These are phyloP conservation scores for Paguma larvata DNA, from an alignment of 2,797 vertebrate species.

Conservation along the genomic window DNA sequence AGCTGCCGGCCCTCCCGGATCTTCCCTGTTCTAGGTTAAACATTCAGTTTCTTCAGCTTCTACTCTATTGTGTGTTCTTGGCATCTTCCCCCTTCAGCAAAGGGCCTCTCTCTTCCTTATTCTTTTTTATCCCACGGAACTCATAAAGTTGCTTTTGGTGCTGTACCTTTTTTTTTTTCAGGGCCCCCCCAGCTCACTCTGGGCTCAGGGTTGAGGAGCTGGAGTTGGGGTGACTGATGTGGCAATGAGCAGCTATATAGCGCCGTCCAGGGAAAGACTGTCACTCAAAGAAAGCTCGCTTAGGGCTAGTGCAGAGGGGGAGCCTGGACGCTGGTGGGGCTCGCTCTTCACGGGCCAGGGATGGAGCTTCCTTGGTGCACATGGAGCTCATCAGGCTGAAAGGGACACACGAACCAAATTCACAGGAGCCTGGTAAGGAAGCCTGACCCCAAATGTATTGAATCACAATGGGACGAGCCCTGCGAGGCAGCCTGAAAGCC, in stretches of 20 bases:
- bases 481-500: constrained; percentile 38
- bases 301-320: neutral
- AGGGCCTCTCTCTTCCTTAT: neutral
- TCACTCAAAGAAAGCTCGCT: no score
- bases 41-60: neutral
- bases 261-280: neutral
- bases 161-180: neutral
- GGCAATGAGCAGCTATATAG: neutral
- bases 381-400: neutral
- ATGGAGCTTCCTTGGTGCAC: neutral
- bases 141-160: constrained; percentile 40
- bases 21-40: neutral
- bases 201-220: neutral
- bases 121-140: neutral
- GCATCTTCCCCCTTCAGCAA: neutral
- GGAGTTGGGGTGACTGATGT: neutral
- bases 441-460: constrained; percentile 70
- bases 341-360: neutral
- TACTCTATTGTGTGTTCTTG: neutral
- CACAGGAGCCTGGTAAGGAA: constrained; percentile 53
- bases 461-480: constrained; percentile 55
- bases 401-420: neutral
- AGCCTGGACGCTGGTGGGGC: neutral
- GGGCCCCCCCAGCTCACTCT: neutral
- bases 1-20: neutral